These are phyloP conservation scores for Drosophila sordidula DNA, from an alignment of 2,888 invertebrate genomes.

Conservation along the genomic window DNA sequence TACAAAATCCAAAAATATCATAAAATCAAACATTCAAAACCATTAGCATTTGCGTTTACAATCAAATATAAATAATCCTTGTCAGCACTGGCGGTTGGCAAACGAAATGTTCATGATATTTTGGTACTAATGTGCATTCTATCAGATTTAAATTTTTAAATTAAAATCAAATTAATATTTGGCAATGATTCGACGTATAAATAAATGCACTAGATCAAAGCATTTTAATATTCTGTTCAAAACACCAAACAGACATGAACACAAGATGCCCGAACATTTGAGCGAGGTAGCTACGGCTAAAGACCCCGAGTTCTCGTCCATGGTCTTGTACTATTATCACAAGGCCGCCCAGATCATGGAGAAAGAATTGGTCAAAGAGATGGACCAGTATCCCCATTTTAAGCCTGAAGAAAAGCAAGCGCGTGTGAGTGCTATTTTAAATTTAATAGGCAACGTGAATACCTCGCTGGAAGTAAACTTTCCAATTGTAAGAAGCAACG, in stretches of 20 bases:
- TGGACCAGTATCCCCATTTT: constrained; percentile 74
- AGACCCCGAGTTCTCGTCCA: constrained; percentile 75
- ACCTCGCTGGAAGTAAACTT: constrained; percentile 79
- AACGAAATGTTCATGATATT: too few species aligned
- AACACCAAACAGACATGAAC: constrained; percentile 43
- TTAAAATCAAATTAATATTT: neutral
- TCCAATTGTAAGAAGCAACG: constrained; percentile 75
- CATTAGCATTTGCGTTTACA: too few species aligned
- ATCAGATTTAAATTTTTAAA: too few species aligned
- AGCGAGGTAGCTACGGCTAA: constrained; percentile 62
- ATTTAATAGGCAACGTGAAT: constrained; percentile 73
- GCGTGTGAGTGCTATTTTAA: constrained; percentile 77
- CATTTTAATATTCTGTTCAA: neutral
- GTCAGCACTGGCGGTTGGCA: too few species aligned
- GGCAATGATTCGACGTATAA: neutral
- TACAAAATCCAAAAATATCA: constrained; percentile 43
- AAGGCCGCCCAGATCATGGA: constrained; percentile 79
- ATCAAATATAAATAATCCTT: too few species aligned
- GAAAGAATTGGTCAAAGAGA: constrained; percentile 70
- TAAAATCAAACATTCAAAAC: constrained; percentile 11
- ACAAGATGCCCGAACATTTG: constrained; percentile 79
- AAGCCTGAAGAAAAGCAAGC: constrained; percentile 62
- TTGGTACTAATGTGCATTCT: too few species aligned
- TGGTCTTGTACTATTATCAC: constrained; percentile 82
- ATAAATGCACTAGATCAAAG: neutral